These are phyloP conservation scores for Mugil cephalus DNA, from an alignment of 2,113 vertebrate genomes.

Conservation along the genomic window DNA sequence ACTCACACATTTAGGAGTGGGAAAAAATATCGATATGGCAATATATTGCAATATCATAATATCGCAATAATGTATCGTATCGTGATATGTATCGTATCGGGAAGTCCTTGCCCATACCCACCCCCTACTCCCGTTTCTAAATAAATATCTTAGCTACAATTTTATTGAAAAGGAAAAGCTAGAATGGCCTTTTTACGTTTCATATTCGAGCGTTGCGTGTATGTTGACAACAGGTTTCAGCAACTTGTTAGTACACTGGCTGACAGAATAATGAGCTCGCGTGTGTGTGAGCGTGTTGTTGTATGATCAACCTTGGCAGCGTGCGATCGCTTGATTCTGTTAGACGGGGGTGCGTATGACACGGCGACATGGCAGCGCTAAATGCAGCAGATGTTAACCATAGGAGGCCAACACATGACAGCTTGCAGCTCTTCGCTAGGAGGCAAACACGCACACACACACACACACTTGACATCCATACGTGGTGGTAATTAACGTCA, in stretches of 20 bases:
- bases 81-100: too few species aligned
- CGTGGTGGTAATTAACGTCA: constrained; percentile 41
- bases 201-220: too few species aligned
- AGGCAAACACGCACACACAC: constrained; percentile 54
- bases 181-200: too few species aligned
- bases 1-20: too few species aligned
- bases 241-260: constrained; percentile 28
- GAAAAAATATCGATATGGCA: too few species aligned
- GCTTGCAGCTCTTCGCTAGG: constrained; percentile 88
- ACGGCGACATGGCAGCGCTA: constrained; percentile 65
- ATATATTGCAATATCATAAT: too few species aligned
- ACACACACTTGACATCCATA: constrained; percentile 16
- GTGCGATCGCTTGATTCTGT: constrained; percentile 70
- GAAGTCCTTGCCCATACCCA: too few species aligned
- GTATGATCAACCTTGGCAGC: constrained; percentile 50
- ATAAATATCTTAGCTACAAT: too few species aligned
- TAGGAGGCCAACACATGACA: constrained; percentile 91
- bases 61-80: too few species aligned
- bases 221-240: neutral
- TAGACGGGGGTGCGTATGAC: constrained; percentile 55
- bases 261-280: constrained; percentile 39
- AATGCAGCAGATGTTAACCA: constrained; percentile 91
- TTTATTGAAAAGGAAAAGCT: too few species aligned
- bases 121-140: too few species aligned
- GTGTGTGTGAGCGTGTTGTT: constrained; percentile 21